phyloP scores from a whole-genome alignment of 2,113 vertebrate species.

The Hepsetus odoe region DNA sequence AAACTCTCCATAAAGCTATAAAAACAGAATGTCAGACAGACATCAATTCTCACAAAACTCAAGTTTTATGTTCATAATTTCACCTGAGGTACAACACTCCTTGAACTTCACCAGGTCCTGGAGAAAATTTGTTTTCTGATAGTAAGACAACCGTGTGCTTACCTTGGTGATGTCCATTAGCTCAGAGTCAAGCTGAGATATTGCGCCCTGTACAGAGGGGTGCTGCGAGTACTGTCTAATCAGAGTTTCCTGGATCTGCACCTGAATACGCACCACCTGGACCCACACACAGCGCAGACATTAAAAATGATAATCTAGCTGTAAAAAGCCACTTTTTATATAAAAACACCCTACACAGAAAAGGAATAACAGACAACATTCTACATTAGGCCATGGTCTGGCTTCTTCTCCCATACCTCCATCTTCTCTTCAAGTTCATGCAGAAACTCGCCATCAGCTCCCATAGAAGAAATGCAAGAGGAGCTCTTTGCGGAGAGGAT shows the following conservation, averaged over 20 bases:
- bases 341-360: background rate
- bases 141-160: background rate
- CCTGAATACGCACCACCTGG: slow-evolving; percentile 94
- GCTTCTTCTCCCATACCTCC: slow-evolving; percentile 79
- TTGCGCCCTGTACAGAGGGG: slow-evolving; percentile 87
- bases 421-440: slow-evolving; percentile 97
- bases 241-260: slow-evolving; percentile 94
- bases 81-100: background rate
- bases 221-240: slow-evolving; percentile 88
- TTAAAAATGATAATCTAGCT: background rate
- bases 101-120: background rate
- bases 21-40: background rate
- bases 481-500: slow-evolving; percentile 98
- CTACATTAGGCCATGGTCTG: background rate
- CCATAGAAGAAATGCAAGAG: slow-evolving; percentile 86
- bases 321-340: background rate
- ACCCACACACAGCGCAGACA: background rate
- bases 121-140: background rate
- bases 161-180: slow-evolving; percentile 98
- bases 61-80: too few species aligned
- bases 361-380: background rate
- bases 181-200: slow-evolving; percentile 90
- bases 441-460: slow-evolving; percentile 94
- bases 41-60: too few species aligned
- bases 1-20: slow-evolving; percentile 94